Conservation (phyloP, 2,113 vertebrate genomes). For the Pandion haliaetus region DNA sequence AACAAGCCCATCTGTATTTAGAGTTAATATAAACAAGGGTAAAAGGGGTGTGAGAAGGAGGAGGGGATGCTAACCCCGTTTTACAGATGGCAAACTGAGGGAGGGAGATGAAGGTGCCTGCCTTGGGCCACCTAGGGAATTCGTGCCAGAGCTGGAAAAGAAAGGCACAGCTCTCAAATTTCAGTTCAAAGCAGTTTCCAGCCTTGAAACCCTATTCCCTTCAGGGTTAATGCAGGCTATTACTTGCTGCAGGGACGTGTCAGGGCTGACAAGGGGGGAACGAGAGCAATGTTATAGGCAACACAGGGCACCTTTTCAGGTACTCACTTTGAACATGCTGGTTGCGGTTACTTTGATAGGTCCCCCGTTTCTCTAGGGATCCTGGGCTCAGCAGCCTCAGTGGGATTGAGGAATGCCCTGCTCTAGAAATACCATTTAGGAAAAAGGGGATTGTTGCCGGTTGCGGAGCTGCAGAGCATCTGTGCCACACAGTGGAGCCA, state of each 20-base stretch:
- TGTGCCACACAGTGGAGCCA: slow-evolving; percentile 32
- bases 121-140: not conserved
- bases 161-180: not conserved
- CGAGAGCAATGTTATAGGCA: not conserved
- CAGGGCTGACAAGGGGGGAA: not conserved
- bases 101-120: not conserved
- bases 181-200: not conserved
- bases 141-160: not conserved
- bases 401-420: not conserved
- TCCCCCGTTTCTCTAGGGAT: not conserved
- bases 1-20: not conserved
- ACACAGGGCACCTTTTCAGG: not conserved
- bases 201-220: not conserved
- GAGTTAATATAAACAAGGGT: not conserved
- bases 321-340: not conserved
- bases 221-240: not conserved
- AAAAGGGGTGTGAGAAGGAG: not conserved
- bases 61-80: not conserved
- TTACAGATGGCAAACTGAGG: not conserved
- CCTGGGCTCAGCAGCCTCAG: not conserved
- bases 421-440: not conserved
- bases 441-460: not conserved
- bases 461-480: not conserved
- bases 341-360: not conserved
- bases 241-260: not conserved